A percentile compares a stretch with the other conserved stretches of the same genome.
Conservation (phyloP, 2,888 invertebrate species). For the Philonicus albiceps region DNA sequence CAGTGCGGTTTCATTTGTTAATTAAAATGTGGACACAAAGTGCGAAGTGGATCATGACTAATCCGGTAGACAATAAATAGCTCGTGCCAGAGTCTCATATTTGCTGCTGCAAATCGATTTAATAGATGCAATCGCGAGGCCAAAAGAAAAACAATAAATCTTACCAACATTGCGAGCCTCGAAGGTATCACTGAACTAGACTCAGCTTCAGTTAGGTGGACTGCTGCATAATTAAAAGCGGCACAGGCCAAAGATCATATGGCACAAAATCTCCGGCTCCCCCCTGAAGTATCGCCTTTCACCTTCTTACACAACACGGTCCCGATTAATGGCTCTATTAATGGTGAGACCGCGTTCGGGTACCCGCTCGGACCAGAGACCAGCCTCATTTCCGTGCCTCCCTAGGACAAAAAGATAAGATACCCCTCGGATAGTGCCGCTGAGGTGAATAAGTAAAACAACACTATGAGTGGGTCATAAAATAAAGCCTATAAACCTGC, state of each 20-base stretch:
- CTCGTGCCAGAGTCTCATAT: background rate
- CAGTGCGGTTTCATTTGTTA: background rate
- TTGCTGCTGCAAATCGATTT: background rate
- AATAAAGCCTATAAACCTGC: background rate
- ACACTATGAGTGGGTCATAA: background rate
- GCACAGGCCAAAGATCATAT: background rate
- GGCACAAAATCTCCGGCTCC: background rate
- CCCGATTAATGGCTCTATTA: slow-evolving; percentile 5
- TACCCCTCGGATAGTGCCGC: background rate
- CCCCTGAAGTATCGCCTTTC: slow-evolving; percentile 24
- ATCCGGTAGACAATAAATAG: background rate
- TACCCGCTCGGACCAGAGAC: background rate
- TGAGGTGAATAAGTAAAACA: background rate
- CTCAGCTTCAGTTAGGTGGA: background rate
- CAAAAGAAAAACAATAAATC: slow-evolving; percentile 25
- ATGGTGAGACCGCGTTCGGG: background rate
- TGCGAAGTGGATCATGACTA: slow-evolving; percentile 9
- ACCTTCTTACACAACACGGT: slow-evolving; percentile 14
- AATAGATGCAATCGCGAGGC: background rate
- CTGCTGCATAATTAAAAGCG: background rate
- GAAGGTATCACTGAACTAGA: background rate
- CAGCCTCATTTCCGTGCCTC: background rate
- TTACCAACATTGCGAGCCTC: slow-evolving; percentile 13
- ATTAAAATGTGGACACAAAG: background rate
- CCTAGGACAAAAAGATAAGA: background rate